These are phyloP conservation scores for Lepidocolaptes lacrymiger DNA, from an alignment of 2,797 vertebrate genomes.

Conservation along the genomic window DNA sequence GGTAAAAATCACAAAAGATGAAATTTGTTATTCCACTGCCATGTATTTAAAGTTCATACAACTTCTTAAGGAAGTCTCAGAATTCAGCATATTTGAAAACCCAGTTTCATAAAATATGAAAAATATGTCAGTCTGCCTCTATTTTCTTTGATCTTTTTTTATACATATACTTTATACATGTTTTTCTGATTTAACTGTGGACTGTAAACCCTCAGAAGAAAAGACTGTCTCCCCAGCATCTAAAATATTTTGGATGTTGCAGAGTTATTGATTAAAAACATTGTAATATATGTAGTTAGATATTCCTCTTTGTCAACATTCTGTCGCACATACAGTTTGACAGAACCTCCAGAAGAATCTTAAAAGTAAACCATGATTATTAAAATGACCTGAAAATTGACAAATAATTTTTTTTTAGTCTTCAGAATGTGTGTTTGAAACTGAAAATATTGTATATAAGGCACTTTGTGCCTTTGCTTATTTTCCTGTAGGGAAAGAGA, in stretches of 20 bases:
- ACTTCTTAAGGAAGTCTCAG: background rate
- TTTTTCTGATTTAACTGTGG: background rate
- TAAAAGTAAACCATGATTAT: background rate
- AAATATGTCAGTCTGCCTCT: background rate
- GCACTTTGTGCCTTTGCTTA: background rate
- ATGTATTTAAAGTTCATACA: background rate
- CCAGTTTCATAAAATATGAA: background rate
- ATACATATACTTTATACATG: background rate
- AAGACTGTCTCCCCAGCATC: background rate
- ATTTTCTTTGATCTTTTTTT: background rate
- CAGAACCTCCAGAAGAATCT: background rate
- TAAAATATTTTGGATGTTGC: background rate
- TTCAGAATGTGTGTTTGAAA: background rate
- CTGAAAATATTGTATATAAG: background rate
- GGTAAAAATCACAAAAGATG: background rate
- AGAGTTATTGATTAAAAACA: background rate
- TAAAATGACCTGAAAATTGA: background rate
- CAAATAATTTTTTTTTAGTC: background rate
- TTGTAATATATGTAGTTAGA: background rate
- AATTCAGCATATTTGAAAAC: background rate
- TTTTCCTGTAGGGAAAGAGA: background rate
- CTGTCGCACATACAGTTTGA: background rate
- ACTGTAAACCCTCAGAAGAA: background rate
- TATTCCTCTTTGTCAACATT: background rate
- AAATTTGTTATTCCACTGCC: background rate